These are phyloP conservation scores for Lepus timidus DNA, from an alignment of 2,113 vertebrate genomes.

Conservation along the genomic window DNA sequence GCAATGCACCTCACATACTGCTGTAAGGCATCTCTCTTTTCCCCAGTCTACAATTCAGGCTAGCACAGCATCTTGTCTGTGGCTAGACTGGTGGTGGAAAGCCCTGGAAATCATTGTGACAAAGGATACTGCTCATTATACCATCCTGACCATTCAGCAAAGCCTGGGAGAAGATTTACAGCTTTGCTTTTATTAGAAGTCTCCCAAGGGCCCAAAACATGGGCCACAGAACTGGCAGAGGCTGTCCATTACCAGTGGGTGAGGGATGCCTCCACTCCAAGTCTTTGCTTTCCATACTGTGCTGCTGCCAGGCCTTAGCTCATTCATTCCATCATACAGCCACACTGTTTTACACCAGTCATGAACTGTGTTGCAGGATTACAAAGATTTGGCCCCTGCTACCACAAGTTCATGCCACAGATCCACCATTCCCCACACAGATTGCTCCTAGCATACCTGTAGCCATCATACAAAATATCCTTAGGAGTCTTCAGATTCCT, in stretches of 20 bases:
- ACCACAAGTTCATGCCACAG: neutral
- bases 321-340: neutral
- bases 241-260: neutral
- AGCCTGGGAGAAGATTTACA: neutral
- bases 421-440: neutral
- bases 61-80: neutral
- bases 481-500: neutral
- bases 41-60: neutral
- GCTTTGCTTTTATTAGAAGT: neutral
- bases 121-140: neutral
- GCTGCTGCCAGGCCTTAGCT: neutral
- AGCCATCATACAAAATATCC: neutral
- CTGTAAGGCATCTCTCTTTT: neutral
- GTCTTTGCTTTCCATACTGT: neutral
- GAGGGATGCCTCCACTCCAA: neutral
- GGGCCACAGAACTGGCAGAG: neutral
- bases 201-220: neutral
- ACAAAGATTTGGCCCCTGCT: neutral
- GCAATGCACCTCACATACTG: neutral
- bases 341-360: neutral
- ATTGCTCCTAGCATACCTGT: neutral
- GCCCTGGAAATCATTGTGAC: constrained; percentile 2
- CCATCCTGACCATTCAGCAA: neutral
- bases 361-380: neutral
- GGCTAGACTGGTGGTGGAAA: neutral